phyloP scores from a whole-genome alignment of 2,113 vertebrate species.

The Pelmatolapia mariae region DNA sequence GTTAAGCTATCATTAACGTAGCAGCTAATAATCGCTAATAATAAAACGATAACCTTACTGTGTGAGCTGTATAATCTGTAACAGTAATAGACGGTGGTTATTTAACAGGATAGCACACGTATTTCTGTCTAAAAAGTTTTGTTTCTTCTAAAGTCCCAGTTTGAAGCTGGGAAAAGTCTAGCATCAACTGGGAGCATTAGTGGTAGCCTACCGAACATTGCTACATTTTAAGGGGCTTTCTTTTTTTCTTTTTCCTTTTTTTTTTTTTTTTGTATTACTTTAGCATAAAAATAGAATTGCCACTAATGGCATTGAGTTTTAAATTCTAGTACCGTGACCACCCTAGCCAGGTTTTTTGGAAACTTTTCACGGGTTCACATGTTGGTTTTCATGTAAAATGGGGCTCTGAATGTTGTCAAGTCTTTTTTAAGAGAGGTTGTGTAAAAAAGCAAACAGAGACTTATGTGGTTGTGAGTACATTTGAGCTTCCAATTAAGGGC shows the following conservation, averaged over 20 bases:
- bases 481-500: neutral
- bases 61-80: neutral
- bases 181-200: neutral
- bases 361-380: neutral
- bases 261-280: neutral
- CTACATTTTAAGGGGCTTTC: neutral
- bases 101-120: neutral
- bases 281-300: neutral
- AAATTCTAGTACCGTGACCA: neutral
- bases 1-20: neutral
- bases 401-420: neutral
- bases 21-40: neutral
- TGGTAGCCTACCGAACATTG: rapidly evolving
- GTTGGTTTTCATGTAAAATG: neutral
- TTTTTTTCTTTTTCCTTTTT: neutral
- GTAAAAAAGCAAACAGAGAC: neutral
- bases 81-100: neutral
- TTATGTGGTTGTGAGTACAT: neutral
- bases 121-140: neutral
- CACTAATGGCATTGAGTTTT: neutral
- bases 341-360: neutral
- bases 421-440: neutral
- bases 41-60: neutral
- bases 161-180: neutral
- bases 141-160: neutral